Evolutionary conservation across 1,140 invertebrate species (phyloP).

Genomic region (Caenorhabditis briggsae): DNA sequence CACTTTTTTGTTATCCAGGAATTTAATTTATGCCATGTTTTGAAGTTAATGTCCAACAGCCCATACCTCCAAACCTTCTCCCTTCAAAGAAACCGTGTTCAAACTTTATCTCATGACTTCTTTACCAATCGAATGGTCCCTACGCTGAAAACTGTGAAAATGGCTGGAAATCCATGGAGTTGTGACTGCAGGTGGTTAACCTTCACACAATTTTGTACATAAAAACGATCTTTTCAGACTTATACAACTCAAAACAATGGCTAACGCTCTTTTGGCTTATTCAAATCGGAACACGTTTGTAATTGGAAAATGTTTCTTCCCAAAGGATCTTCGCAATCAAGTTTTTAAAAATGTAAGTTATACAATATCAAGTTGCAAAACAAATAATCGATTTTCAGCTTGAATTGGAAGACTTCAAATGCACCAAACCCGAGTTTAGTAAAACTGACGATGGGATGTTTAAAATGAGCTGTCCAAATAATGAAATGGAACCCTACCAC

Average conservation of each 20-base stretch:
- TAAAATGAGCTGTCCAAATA: conserved; percentile 50
- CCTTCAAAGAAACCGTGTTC: conserved; percentile 16
- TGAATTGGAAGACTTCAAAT: background rate
- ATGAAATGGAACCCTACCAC: conserved; percentile 21
- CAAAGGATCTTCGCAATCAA: background rate
- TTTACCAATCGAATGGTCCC: conserved; percentile 2
- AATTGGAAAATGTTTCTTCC: conserved; percentile 26
- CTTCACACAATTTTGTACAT: background rate
- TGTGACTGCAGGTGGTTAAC: conserved; percentile 21
- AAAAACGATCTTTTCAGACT: background rate
- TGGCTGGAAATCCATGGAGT: conserved; percentile 41
- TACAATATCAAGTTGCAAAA: background rate
- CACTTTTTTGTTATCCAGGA: background rate
- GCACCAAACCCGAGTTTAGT: background rate
- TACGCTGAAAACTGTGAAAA: conserved; percentile 22
- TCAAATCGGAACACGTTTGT: conserved; percentile 17
- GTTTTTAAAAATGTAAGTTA: conserved; percentile 21
- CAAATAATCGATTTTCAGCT: background rate
- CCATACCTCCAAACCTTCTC: conserved; percentile 33
- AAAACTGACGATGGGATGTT: conserved; percentile 11
- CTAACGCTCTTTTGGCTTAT: background rate
- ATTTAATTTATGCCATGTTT: background rate
- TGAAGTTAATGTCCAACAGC: conserved; percentile 10
- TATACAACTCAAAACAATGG: background rate
- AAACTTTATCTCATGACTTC: background rate